Conservation (phyloP, 2,113 vertebrate species). For the Chiloscyllium plagiosum region DNA sequence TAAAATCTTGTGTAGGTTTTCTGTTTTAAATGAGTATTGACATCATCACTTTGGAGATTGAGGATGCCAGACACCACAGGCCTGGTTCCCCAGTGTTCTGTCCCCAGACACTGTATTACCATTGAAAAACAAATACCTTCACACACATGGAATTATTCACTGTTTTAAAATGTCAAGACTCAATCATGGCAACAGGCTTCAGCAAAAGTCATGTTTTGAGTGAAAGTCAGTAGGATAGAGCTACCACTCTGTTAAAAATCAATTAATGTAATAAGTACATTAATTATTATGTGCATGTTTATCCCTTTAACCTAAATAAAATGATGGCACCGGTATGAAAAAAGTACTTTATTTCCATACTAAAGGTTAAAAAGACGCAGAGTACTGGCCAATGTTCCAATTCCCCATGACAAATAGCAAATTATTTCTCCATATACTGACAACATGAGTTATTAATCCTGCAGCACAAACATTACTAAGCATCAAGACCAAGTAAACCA, state of each 20-base stretch:
- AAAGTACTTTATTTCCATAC: constrained; percentile 3
- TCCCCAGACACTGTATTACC: background rate
- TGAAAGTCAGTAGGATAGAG: background rate
- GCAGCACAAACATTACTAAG: background rate
- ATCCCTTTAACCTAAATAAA: background rate
- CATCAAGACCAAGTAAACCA: background rate
- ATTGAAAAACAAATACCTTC: constrained; percentile 14
- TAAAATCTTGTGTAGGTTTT: background rate
- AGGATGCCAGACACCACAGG: background rate
- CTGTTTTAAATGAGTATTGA: background rate
- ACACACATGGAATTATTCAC: background rate
- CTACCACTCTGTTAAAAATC: background rate
- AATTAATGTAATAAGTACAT: background rate
- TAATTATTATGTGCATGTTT: constrained; percentile 8
- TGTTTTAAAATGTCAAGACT: constrained; percentile 2
- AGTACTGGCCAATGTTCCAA: background rate
- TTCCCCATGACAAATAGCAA: background rate
- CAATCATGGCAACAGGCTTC: background rate
- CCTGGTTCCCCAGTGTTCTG: background rate
- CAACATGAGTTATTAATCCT: background rate
- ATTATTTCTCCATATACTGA: background rate
- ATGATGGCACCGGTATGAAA: background rate
- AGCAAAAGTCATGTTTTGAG: background rate
- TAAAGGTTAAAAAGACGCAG: background rate
- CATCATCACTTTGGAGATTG: background rate